Conservation (phyloP, 2,888 invertebrate genomes). For the Strigamia crassipes region DNA sequence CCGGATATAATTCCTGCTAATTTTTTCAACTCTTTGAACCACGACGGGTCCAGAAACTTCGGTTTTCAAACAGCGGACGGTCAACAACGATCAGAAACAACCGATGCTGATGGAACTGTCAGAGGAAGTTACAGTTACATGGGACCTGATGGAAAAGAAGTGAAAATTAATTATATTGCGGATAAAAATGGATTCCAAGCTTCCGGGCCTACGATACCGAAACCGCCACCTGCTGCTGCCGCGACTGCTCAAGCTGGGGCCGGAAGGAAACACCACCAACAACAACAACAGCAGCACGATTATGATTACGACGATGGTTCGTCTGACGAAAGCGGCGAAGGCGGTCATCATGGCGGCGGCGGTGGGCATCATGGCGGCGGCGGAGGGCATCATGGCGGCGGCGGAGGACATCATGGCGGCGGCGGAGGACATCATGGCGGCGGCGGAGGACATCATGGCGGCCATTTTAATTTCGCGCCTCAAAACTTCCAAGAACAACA, state of each 20-base stretch:
- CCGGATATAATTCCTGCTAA: conserved; percentile 35
- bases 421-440: background rate
- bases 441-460: background rate
- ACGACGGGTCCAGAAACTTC: conserved; percentile 39
- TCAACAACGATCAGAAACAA: conserved; percentile 8
- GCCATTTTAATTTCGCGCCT: background rate
- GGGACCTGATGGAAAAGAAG: conserved; percentile 78
- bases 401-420: background rate
- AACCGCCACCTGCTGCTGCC: conserved; percentile 61
- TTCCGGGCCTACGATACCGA: conserved; percentile 62
- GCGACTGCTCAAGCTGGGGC: background rate
- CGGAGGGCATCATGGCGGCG: background rate
- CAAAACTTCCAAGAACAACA: conserved; percentile 15
- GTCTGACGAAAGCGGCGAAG: background rate
- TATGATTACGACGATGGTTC: background rate
- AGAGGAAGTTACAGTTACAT: conserved; percentile 84
- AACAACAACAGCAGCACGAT: background rate
- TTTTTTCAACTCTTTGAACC: background rate
- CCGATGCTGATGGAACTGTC: conserved; percentile 73
- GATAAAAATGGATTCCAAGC: conserved; percentile 78
- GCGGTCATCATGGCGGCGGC: background rate
- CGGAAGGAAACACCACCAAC: background rate
- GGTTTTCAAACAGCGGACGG: conserved; percentile 46
- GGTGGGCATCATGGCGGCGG: background rate
- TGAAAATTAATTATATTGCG: conserved; percentile 81